phyloP scores from a whole-genome alignment of 2,888 invertebrate species.

The Aleiodes leptofemur region DNA sequence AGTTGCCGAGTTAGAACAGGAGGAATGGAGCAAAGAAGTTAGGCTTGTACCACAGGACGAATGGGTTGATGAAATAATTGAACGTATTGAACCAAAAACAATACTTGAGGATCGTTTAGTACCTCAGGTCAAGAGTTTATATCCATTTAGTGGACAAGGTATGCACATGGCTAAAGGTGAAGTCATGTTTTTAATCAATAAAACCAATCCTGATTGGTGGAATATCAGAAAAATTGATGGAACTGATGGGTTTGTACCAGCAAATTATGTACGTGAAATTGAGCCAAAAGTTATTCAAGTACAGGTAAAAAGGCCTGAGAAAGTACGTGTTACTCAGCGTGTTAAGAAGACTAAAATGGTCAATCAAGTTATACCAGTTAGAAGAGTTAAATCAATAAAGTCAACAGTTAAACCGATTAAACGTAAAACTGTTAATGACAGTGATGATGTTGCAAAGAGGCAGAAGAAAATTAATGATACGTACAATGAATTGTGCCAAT shows the following conservation, averaged over 20 bases:
- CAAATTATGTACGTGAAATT: slow-evolving; percentile 95
- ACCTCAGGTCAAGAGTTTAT: slow-evolving; percentile 91
- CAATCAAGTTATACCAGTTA: slow-evolving; percentile 89
- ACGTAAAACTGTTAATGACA: slow-evolving; percentile 77
- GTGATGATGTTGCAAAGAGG: slow-evolving; percentile 87
- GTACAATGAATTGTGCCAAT: slow-evolving; percentile 87
- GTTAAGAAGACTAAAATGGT: slow-evolving; percentile 94
- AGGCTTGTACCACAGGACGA: slow-evolving; percentile 92
- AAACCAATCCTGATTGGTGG: slow-evolving; percentile 99
- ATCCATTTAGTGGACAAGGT: slow-evolving; percentile 94
- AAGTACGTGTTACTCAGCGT: slow-evolving; percentile 87
- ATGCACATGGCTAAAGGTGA: slow-evolving; percentile 95
- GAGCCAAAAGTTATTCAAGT: slow-evolving; percentile 89
- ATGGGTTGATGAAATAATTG: slow-evolving; percentile 94
- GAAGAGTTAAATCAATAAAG: slow-evolving; percentile 78
- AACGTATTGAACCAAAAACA: slow-evolving; percentile 89
- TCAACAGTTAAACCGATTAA: slow-evolving; percentile 72
- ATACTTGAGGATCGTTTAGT: slow-evolving; percentile 91
- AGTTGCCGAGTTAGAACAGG: slow-evolving; percentile 74
- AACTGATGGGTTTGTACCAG: slow-evolving; percentile 97
- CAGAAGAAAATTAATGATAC: slow-evolving; percentile 88
- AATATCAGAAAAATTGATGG: slow-evolving; percentile 95
- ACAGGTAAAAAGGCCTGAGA: slow-evolving; percentile 90
- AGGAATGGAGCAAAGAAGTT: slow-evolving; percentile 81
- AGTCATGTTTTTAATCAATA: slow-evolving; percentile 93